Conservation (phyloP, 2,113 vertebrate genomes). For the Eonycteris spelaea region DNA sequence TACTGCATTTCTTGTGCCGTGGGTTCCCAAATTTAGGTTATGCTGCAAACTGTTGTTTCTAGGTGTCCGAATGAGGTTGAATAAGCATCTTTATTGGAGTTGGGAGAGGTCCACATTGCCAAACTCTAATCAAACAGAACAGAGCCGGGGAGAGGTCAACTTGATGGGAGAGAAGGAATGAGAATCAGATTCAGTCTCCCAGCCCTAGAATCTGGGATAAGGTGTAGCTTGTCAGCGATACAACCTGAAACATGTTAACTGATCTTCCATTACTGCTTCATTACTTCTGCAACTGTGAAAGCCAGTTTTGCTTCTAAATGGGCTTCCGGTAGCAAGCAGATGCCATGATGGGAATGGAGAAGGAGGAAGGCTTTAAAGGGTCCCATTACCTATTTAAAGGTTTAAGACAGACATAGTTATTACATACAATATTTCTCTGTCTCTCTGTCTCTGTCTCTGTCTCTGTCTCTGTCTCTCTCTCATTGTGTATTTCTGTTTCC, state of each 20-base stretch:
- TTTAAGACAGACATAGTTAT: background rate
- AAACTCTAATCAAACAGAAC: background rate
- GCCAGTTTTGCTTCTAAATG: background rate
- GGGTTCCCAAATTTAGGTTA: background rate
- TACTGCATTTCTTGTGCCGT: background rate
- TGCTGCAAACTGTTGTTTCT: background rate
- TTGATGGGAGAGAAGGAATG: background rate
- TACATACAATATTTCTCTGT: background rate
- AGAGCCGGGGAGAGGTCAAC: background rate
- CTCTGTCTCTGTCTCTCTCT: too few species aligned
- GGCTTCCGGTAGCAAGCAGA: background rate
- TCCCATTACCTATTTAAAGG: background rate
- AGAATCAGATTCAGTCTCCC: background rate
- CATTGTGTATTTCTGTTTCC: background rate
- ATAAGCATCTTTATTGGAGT: background rate
- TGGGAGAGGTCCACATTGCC: background rate
- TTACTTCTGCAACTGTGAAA: background rate
- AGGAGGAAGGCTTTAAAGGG: background rate
- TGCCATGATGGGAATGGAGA: background rate
- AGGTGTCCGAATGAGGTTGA: background rate
- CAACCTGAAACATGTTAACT: background rate
- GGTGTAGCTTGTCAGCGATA: accelerated
- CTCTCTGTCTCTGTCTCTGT: background rate
- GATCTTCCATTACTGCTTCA: background rate
- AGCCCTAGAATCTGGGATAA: background rate